A percentile compares a stretch with the other conserved stretches of the same genome.
phyloP scores from a whole-genome alignment of 2,113 vertebrate genomes.

The Vulpes lagopus region DNA sequence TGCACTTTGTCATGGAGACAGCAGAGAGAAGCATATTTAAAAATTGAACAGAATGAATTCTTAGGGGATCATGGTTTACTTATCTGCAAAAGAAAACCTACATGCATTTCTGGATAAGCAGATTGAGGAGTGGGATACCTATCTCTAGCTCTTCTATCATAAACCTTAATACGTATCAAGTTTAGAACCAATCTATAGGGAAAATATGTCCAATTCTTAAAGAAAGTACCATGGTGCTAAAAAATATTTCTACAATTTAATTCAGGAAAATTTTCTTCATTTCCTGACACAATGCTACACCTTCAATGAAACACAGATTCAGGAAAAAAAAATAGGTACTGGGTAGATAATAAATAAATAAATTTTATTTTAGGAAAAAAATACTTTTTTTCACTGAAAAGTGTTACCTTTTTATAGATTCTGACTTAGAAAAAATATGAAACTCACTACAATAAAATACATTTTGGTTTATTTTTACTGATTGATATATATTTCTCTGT shows the following conservation, averaged over 20 bases:
- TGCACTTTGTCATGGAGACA: background rate
- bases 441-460: background rate
- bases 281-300: background rate
- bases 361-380: background rate
- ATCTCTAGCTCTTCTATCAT: background rate
- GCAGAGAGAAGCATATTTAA: background rate
- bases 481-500: background rate
- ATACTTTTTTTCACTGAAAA: background rate
- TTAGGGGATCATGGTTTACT: background rate
- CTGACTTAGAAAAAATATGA: background rate
- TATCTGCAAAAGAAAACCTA: conserved; percentile 22
- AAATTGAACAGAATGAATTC: background rate
- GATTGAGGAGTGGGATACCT: background rate
- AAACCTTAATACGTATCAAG: background rate
- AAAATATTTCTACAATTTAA: background rate
- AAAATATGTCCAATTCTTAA: background rate
- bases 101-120: conserved; percentile 14
- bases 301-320: background rate
- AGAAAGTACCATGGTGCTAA: background rate
- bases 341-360: background rate
- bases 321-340: background rate
- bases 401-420: background rate
- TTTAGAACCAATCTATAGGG: background rate
- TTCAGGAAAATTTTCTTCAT: background rate
- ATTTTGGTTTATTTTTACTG: background rate